Evolutionary conservation across 2,113 vertebrate species (phyloP), one percentile per base, ranked within the genome.

Genomic region (Camarhynchus parvulus): DNA sequence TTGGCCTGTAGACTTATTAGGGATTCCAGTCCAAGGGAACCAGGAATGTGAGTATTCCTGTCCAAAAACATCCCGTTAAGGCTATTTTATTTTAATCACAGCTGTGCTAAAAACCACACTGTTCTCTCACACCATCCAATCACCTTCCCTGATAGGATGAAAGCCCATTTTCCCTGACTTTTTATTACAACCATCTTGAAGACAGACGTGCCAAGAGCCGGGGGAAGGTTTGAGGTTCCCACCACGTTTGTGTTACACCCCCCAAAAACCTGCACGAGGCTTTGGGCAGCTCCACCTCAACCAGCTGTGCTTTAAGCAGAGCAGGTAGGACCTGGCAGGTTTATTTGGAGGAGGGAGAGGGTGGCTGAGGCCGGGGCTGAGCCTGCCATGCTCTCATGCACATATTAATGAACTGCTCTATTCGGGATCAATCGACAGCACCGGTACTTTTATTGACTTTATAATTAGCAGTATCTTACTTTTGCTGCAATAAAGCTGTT

Each of bases 401-500:
- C 61, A 41, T 85, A 67, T 96, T 97, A 95, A 97, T 97, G 97
- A 97, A 97, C 95, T 96, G 62, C 94, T 93, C 89, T 62, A 58
- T 82, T 93, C 17, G 41, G 85, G 80, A 91, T 97, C 97, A 97
- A 96, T 94, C 53, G 94, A 95, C 96, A 77, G 55, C 75, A 25
- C 87, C 88, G 94, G 31, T 78, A 10, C 49, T 81, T 88, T 78
- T 81, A 91, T 92, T 37, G 31, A 92, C 95, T 75, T 64, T 56
- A 62, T 78, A 96, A 97, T 97, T 96, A 97, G 87, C 83, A n/a
- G 37, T 4, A 83, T 83, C 91, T 97, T 77, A 75, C 94, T 97
- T 97, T 96, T 74, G 81, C 97, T 89, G 74, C 72, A 83, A 93
- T 84, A 78, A 80, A 96, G 90, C 69, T 9, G 15, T 4, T 93